Percentiles rank a stretch among this genome's conserved stretches.
These are phyloP conservation scores for Acanthurus lineatus DNA, from an alignment of 2,797 vertebrate species.

Conservation along the genomic window DNA sequence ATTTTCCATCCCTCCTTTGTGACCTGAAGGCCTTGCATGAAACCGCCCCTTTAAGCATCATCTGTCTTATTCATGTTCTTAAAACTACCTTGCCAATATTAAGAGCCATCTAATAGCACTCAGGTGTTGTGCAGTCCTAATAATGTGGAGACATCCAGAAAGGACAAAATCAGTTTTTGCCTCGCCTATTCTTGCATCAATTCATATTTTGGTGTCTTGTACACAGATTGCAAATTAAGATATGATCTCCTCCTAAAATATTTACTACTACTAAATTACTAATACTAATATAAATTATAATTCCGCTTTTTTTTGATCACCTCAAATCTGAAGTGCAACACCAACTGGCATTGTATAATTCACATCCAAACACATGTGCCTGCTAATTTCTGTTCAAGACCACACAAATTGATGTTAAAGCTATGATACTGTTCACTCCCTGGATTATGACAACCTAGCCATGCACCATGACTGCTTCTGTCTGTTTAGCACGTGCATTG, in stretches of 20 bases:
- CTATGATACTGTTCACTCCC: neutral
- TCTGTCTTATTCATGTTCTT: no score
- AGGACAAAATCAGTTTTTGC: no score
- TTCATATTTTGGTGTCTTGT: no score
- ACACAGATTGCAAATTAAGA: no score
- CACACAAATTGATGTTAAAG: neutral
- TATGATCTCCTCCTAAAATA: neutral
- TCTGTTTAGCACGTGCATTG: neutral
- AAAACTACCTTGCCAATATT: no score
- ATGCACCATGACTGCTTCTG: neutral
- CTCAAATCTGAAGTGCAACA: neutral
- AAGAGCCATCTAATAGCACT: neutral
- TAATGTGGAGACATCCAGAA: no score
- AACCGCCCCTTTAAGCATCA: no score
- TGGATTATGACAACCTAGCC: neutral
- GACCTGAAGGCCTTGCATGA: no score
- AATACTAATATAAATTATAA: neutral
- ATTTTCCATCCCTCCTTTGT: no score
- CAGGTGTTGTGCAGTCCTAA: neutral
- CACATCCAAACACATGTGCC: neutral
- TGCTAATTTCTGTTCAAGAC: neutral
- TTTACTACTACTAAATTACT: no score
- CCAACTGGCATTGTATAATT: neutral
- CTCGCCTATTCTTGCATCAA: no score
- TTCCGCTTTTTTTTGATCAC: neutral